Evolutionary conservation across 2,797 vertebrate genomes (phyloP).

Genomic region (Chloroceryle inda): DNA sequence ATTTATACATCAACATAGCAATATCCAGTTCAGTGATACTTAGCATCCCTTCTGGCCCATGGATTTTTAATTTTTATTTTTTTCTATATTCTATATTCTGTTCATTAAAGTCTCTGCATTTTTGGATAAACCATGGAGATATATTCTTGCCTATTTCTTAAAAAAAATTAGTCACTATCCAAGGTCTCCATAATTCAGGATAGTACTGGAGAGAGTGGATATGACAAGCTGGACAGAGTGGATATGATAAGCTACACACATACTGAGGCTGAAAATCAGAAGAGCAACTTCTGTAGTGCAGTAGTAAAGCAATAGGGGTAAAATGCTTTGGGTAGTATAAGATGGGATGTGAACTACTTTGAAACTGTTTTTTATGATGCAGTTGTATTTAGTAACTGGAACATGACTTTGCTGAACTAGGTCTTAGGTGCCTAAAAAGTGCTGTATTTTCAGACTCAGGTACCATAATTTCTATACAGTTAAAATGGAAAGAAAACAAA

Average conservation of each 20-base stretch:
- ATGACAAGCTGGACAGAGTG: neutral
- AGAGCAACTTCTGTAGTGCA: neutral
- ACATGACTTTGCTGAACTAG: neutral
- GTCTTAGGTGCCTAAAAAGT: neutral
- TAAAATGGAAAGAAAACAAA: neutral
- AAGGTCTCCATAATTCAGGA: neutral
- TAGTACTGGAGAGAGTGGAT: neutral
- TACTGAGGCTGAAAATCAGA: neutral
- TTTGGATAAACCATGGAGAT: neutral
- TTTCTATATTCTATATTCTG: neutral
- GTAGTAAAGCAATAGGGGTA: neutral
- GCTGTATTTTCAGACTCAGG: neutral
- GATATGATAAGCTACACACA: neutral
- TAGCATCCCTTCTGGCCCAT: neutral
- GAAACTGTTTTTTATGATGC: neutral
- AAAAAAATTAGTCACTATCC: neutral
- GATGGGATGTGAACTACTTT: neutral
- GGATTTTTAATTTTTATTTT: neutral
- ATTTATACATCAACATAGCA: neutral
- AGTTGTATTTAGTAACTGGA: neutral
- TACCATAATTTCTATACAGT: neutral
- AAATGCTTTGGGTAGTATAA: neutral
- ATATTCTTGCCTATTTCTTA: neutral
- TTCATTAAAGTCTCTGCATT: slow-evolving; percentile 26
- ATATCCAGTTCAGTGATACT: neutral